phyloP scores from a whole-genome alignment of 2,888 invertebrate genomes.

The Melanophora roralis region DNA sequence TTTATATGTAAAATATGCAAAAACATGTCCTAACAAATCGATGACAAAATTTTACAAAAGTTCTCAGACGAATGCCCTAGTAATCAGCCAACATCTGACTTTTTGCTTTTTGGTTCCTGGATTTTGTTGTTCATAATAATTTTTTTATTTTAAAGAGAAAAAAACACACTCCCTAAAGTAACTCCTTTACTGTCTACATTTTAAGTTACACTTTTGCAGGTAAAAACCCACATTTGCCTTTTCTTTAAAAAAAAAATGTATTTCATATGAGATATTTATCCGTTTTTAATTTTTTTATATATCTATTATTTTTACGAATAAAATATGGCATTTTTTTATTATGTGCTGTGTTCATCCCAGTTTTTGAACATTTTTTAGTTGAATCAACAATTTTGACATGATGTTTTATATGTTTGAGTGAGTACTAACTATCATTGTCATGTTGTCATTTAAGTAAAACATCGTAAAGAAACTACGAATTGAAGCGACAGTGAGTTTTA shows the following conservation, averaged over 20 bases:
- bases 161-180: too few species aligned
- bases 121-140: not conserved
- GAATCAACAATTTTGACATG: slow-evolving; percentile 55
- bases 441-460: slow-evolving; percentile 52
- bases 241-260: not conserved
- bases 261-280: slow-evolving; percentile 34
- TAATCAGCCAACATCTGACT: too few species aligned
- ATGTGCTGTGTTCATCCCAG: too few species aligned
- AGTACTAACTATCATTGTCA: slow-evolving; percentile 50
- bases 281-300: not conserved
- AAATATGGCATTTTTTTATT: not conserved
- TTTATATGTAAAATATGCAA: too few species aligned
- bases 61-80: too few species aligned
- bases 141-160: too few species aligned
- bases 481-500: slow-evolving; percentile 22
- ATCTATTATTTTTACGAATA: slow-evolving; percentile 9
- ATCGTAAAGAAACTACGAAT: slow-evolving; percentile 11
- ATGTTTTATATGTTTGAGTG: slow-evolving; percentile 37
- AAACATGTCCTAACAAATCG: too few species aligned
- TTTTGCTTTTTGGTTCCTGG: too few species aligned
- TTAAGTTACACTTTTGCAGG: too few species aligned
- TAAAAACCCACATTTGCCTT: too few species aligned
- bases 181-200: too few species aligned
- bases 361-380: slow-evolving; percentile 30
- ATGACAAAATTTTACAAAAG: too few species aligned